phyloP scores from a whole-genome alignment of 2,113 vertebrate species.

The Pipra filicauda region DNA sequence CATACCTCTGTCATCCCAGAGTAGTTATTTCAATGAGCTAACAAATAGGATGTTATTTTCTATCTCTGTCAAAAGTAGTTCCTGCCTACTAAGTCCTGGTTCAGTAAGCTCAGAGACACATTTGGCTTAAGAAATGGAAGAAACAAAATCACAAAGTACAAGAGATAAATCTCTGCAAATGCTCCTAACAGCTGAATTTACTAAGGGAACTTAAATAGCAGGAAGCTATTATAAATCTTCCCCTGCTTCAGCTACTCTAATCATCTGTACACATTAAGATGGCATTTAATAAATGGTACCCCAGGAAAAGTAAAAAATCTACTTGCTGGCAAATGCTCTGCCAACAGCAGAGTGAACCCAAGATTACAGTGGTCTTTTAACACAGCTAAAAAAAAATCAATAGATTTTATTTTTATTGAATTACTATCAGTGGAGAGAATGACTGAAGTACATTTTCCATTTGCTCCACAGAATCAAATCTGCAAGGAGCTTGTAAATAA shows the following conservation, averaged over 20 bases:
- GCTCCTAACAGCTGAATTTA: background rate
- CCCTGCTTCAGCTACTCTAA: background rate
- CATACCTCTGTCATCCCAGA: background rate
- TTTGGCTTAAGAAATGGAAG: background rate
- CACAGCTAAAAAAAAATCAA: constrained; percentile 43
- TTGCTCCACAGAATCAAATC: constrained; percentile 7
- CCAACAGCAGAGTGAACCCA: background rate
- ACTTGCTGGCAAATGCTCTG: background rate
- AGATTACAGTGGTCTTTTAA: constrained; percentile 35
- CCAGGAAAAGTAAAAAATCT: constrained; percentile 9
- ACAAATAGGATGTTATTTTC: background rate
- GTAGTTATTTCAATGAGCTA: background rate
- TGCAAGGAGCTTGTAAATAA: constrained; percentile 41
- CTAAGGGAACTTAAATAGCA: constrained; percentile 29
- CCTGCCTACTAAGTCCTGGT: background rate
- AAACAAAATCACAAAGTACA: background rate
- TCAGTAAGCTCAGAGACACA: background rate
- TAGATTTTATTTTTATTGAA: constrained; percentile 62
- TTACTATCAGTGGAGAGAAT: constrained; percentile 30
- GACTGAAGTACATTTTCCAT: constrained; percentile 42
- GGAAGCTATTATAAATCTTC: constrained; percentile 10
- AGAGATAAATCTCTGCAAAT: constrained; percentile 36
- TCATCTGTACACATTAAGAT: constrained; percentile 36
- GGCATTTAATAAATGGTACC: constrained; percentile 32
- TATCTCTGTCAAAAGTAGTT: background rate